Evolutionary conservation across 2,888 invertebrate species (phyloP).

Genomic region (Scaptomyza parva): DNA sequence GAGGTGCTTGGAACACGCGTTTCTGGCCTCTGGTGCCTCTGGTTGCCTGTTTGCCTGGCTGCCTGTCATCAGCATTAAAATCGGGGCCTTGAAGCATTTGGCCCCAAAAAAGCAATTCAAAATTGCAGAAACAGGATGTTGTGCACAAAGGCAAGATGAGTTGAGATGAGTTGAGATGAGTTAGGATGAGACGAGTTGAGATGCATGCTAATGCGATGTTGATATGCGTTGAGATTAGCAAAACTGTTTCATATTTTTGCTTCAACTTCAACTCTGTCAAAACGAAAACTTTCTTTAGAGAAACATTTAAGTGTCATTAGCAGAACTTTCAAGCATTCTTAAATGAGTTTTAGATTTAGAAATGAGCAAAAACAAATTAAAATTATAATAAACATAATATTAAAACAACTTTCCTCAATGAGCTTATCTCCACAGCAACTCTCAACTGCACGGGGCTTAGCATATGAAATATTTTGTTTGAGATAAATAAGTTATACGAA

Average conservation of each 20-base stretch:
- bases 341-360: not conserved
- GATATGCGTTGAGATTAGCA: conserved; percentile 4
- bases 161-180: conserved; percentile 6
- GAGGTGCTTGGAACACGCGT: conserved; percentile 1
- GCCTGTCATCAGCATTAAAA: conserved; percentile 23
- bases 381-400: too few relatives aligned
- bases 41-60: not conserved
- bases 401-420: not conserved
- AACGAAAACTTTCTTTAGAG: not conserved
- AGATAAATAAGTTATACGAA: not conserved
- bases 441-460: not conserved
- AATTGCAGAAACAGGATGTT: conserved; percentile 13
- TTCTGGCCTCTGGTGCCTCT: not conserved
- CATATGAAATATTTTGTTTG: not conserved
- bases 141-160: not conserved
- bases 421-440: not conserved
- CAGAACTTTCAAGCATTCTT: not conserved
- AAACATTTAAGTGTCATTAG: not conserved
- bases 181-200: conserved; percentile 13
- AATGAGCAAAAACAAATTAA: too few relatives aligned
- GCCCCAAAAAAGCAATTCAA: conserved; percentile 5
- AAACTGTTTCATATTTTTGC: conserved; percentile 5
- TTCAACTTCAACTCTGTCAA: not conserved
- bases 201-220: conserved; percentile 28
- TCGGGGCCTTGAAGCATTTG: not conserved